Evolutionary conservation across 2,113 vertebrate genomes (phyloP).

Genomic region (Edolisoma coerulescens): DNA sequence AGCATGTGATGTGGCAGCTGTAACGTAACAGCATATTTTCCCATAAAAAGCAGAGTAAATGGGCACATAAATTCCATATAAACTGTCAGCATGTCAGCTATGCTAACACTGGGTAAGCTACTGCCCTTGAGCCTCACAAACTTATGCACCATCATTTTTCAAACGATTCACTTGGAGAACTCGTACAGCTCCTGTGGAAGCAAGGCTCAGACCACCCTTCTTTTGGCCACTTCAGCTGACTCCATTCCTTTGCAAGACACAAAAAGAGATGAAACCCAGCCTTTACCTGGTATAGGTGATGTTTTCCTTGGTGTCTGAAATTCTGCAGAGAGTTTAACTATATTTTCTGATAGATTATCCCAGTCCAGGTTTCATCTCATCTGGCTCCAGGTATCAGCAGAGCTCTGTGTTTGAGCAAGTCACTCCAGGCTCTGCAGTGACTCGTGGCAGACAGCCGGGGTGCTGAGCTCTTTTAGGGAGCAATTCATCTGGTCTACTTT

Average conservation of each 20-base stretch:
- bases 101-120: slow-evolving; percentile 74
- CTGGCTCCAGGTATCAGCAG: neutral
- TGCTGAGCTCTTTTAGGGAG: neutral
- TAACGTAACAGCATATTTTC: slow-evolving; percentile 81
- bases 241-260: accelerated
- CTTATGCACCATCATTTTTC: slow-evolving; percentile 72
- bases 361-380: neutral
- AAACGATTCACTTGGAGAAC: slow-evolving; percentile 61
- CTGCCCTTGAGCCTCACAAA: slow-evolving; percentile 70
- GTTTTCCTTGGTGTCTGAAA: neutral
- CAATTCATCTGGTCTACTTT: neutral
- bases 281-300: neutral
- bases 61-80: slow-evolving; percentile 79
- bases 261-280: neutral
- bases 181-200: neutral
- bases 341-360: neutral
- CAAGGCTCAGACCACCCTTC: neutral
- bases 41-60: slow-evolving; percentile 79
- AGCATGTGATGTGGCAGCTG: slow-evolving; percentile 75
- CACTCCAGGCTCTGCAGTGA: neutral
- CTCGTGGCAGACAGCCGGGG: neutral
- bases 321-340: neutral
- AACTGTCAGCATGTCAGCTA: slow-evolving; percentile 79
- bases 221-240: neutral
- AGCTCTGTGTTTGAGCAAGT: neutral